These are phyloP conservation scores for Eulemur mongoz DNA, from an alignment of 2,797 vertebrate species.

Conservation along the genomic window DNA sequence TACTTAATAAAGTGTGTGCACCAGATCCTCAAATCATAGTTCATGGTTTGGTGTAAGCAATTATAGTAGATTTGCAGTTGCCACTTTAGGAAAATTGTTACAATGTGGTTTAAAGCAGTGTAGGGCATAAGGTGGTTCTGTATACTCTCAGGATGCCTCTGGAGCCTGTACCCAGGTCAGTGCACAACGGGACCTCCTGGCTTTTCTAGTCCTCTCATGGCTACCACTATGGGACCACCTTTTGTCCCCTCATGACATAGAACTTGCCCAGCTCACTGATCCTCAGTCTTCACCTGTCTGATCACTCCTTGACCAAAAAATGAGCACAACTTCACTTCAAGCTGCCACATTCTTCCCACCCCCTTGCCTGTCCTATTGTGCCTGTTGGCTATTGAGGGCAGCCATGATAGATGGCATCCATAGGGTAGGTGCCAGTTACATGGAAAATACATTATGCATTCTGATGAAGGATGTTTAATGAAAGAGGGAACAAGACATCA, in stretches of 20 bases:
- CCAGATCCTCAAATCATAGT: not conserved
- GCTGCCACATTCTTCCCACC: not conserved
- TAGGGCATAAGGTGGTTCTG: fast-evolving
- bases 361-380: not conserved
- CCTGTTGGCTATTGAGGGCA: not conserved
- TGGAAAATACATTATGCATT: not conserved
- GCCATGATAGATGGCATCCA: too few relatives aligned
- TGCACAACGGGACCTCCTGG: not conserved
- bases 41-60: not conserved
- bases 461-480: not conserved
- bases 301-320: not conserved
- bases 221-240: fast-evolving
- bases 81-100: not conserved
- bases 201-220: too few relatives aligned
- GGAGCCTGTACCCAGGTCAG: not conserved
- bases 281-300: not conserved
- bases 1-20: not conserved
- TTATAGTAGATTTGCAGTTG: not conserved
- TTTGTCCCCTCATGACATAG: not conserved
- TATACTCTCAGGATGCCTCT: not conserved
- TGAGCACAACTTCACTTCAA: not conserved
- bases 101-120: not conserved
- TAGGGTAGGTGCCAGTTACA: not conserved
- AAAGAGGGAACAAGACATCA: not conserved
- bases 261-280: fast-evolving